Conservation (phyloP, 2,888 invertebrate species). For the Dryobota labecula region DNA sequence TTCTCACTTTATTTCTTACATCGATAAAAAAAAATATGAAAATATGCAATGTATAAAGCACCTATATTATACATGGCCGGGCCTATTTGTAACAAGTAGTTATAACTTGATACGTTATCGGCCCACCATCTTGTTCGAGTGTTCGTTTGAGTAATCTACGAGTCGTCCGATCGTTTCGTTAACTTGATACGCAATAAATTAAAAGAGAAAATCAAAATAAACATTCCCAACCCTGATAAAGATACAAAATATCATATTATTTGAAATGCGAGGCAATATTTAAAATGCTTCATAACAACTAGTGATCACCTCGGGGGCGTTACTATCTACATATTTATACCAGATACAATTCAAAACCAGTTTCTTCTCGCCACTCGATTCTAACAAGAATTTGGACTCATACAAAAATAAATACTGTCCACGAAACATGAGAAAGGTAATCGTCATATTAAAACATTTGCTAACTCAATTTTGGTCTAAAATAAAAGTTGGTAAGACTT, state of each 20-base stretch:
- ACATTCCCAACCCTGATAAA: conserved; percentile 69
- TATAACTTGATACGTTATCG: conserved; percentile 58
- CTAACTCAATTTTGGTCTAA: conserved; percentile 77
- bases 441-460: conserved; percentile 78
- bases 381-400: conserved; percentile 89
- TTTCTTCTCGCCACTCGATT: conserved; percentile 84
- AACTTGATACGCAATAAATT: conserved; percentile 68
- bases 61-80: conserved; percentile 15
- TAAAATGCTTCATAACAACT: conserved; percentile 80
- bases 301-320: conserved; percentile 85
- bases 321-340: conserved; percentile 87
- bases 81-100: conserved; percentile 54
- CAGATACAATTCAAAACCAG: conserved; percentile 86
- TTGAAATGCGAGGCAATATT: conserved; percentile 78
- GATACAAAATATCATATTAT: conserved; percentile 78
- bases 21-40: conserved; percentile 25
- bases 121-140: conserved; percentile 45
- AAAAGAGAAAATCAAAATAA: conserved; percentile 66
- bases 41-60: conserved; percentile 9
- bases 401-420: conserved; percentile 89
- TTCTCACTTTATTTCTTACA: conserved; percentile 13
- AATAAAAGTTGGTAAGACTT: conserved; percentile 77
- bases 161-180: conserved; percentile 59
- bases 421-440: conserved; percentile 88
- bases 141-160: conserved; percentile 57